phyloP scores from a whole-genome alignment of 2,797 vertebrate genomes.

The Schizopygopsis pylzovi region DNA sequence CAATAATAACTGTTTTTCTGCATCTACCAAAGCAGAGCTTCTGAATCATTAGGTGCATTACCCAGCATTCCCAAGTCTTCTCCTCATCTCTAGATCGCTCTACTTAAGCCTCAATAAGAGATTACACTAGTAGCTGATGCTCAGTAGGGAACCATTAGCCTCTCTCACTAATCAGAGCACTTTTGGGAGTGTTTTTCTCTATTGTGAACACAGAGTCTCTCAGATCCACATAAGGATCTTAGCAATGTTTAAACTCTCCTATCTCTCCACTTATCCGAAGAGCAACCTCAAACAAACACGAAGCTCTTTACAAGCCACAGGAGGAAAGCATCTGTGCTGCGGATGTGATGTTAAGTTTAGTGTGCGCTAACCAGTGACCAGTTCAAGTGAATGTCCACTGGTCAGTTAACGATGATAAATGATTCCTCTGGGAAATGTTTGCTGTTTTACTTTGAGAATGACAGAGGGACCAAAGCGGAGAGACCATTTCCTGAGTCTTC shows the following conservation, averaged over 20 bases:
- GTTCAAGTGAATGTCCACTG: background rate
- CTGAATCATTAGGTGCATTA: slow-evolving; percentile 7
- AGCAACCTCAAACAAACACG: background rate
- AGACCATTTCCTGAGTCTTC: background rate
- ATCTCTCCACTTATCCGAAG: background rate
- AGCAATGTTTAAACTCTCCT: slow-evolving; percentile 12
- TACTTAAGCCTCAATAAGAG: slow-evolving; percentile 15
- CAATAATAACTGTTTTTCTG: background rate
- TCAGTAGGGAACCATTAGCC: slow-evolving; percentile 28
- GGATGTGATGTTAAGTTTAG: background rate
- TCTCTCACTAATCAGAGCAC: slow-evolving; percentile 47
- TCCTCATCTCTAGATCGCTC: slow-evolving; percentile 25
- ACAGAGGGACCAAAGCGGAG: background rate
- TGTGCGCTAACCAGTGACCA: background rate
- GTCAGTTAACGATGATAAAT: slow-evolving; percentile 4
- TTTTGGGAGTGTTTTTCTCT: slow-evolving; percentile 37
- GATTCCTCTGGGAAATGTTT: background rate
- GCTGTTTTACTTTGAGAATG: background rate
- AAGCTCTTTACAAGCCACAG: background rate
- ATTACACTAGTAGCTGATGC: slow-evolving; percentile 6
- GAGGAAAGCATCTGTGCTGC: slow-evolving; percentile 8
- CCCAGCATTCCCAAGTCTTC: background rate
- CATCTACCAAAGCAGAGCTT: background rate
- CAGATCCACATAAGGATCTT: slow-evolving; percentile 34
- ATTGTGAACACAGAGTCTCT: slow-evolving; percentile 30